Percentiles rank a stretch among this genome's conserved stretches.
Evolutionary conservation across 2,797 vertebrate genomes (phyloP).

Genomic region (Varecia variegata): DNA sequence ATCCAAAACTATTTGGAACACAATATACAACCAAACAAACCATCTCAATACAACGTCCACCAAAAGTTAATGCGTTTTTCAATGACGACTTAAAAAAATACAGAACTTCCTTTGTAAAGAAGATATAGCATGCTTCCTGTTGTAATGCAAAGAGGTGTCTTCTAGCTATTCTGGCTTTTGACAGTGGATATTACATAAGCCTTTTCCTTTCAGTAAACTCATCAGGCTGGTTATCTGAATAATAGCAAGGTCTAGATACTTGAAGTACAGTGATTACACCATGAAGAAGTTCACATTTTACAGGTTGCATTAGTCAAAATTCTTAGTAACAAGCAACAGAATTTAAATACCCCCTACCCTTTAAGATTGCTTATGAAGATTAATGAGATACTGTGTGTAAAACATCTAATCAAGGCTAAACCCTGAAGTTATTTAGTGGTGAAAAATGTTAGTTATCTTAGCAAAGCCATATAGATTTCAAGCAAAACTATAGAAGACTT

Average conservation of each 20-base stretch:
- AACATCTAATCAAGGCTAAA: neutral
- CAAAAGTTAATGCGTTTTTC: neutral
- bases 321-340: neutral
- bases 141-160: neutral
- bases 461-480: neutral
- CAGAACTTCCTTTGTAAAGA: neutral
- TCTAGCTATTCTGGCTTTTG: neutral
- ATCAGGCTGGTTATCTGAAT: neutral
- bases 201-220: constrained; percentile 13
- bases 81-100: neutral
- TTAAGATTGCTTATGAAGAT: neutral
- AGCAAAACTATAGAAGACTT: neutral
- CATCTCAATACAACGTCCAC: neutral
- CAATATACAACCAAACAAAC: neutral
- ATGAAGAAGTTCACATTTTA: neutral
- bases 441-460: constrained; percentile 14
- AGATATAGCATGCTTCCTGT: neutral
- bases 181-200: neutral
- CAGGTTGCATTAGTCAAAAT: neutral
- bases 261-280: constrained; percentile 1
- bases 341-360: neutral
- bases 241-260: neutral
- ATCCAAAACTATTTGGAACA: neutral
- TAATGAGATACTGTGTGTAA: neutral
- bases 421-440: neutral